A percentile compares a stretch with the other conserved stretches of the same genome.
These are phyloP conservation scores for Gavia stellata DNA, from an alignment of 2,113 vertebrate species.

Conservation along the genomic window DNA sequence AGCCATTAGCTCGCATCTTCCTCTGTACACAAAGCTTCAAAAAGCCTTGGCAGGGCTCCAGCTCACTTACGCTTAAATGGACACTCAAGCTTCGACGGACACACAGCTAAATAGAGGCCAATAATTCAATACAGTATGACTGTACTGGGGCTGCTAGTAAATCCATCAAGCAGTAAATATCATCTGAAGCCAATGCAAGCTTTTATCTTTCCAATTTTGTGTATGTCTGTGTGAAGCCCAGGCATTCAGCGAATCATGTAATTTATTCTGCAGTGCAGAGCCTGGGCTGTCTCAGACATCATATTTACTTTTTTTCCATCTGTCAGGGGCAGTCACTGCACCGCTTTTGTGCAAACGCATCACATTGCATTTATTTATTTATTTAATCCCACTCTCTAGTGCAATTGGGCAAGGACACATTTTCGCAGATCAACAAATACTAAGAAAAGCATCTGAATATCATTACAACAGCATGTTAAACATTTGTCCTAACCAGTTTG, in stretches of 20 bases:
- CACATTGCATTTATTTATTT: slow-evolving; percentile 76
- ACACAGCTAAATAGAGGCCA: slow-evolving; percentile 83
- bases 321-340: slow-evolving; percentile 77
- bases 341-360: slow-evolving; percentile 69
- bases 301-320: slow-evolving; percentile 78
- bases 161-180: slow-evolving; percentile 87
- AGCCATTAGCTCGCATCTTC: slow-evolving; percentile 66
- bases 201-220: slow-evolving; percentile 86
- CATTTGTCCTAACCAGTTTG: slow-evolving; percentile 76
- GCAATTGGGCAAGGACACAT: slow-evolving; percentile 71
- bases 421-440: slow-evolving; percentile 77
- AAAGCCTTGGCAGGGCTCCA: slow-evolving; percentile 77
- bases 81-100: slow-evolving; percentile 77
- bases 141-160: slow-evolving; percentile 80
- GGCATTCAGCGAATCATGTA: slow-evolving; percentile 81
- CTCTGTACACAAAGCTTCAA: slow-evolving; percentile 65
- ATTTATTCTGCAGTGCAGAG: slow-evolving; percentile 80
- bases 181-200: slow-evolving; percentile 84
- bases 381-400: slow-evolving; percentile 65
- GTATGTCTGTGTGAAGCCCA: slow-evolving; percentile 75
- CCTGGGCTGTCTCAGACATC: slow-evolving; percentile 78
- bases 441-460: slow-evolving; percentile 77
- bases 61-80: slow-evolving; percentile 83
- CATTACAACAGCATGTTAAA: slow-evolving; percentile 77
- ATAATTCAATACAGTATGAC: slow-evolving; percentile 86